These are phyloP conservation scores for Coboldia fuscipes DNA, from an alignment of 1,140 invertebrate genomes.

Conservation along the genomic window DNA sequence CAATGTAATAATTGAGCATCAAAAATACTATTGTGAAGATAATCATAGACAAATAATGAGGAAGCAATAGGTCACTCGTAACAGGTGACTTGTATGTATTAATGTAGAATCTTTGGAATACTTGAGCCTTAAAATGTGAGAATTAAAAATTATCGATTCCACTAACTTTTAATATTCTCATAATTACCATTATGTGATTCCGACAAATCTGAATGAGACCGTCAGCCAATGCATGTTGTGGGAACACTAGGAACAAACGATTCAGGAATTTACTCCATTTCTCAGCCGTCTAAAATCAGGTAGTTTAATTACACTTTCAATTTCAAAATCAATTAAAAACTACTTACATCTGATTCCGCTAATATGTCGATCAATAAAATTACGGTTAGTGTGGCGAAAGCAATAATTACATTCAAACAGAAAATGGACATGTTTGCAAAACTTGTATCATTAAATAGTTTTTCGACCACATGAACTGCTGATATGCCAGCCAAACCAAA, in stretches of 20 bases:
- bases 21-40: conserved; percentile 26
- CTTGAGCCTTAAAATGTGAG: conserved; percentile 14
- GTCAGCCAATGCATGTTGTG: conserved; percentile 38
- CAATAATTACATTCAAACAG: conserved; percentile 36
- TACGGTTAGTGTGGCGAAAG: conserved; percentile 29
- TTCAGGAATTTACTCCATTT: conserved; percentile 31
- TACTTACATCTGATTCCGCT: conserved; percentile 26
- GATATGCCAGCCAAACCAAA: conserved; percentile 32
- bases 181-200: conserved; percentile 34
- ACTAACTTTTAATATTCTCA: conserved; percentile 9
- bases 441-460: conserved; percentile 34
- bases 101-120: conserved; percentile 36
- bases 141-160: conserved; percentile 1
- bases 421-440: conserved; percentile 41
- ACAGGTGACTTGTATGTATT: conserved; percentile 39
- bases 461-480: conserved; percentile 32
- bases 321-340: neutral
- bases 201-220: conserved; percentile 36
- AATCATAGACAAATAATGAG: conserved; percentile 26
- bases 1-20: conserved; percentile 30
- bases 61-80: conserved; percentile 25
- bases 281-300: conserved; percentile 22
- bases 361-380: conserved; percentile 38
- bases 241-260: conserved; percentile 33
- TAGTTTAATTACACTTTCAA: neutral